Percentiles rank a stretch among this genome's conserved stretches.
phyloP scores from a whole-genome alignment of 2,888 invertebrate genomes.

The Napeogenes sylphis region DNA sequence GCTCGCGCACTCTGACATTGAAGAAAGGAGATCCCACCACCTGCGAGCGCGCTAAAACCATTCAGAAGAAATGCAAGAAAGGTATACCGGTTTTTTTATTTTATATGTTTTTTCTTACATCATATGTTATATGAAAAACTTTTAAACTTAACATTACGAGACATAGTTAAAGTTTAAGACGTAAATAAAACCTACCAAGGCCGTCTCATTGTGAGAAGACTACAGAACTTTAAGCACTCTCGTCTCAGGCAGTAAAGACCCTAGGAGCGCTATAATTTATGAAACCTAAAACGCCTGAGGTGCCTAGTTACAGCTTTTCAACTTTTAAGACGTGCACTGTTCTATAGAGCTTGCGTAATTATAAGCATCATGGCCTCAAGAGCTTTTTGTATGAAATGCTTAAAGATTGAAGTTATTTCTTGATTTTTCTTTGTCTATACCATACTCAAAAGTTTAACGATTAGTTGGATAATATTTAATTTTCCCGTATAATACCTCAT shows the following conservation, averaged over 20 bases:
- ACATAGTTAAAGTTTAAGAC: not conserved
- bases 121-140: too few species aligned
- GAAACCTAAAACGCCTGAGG: conserved; percentile 1
- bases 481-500: too few species aligned
- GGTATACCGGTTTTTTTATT: conserved; percentile 65
- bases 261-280: conserved; percentile 4
- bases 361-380: not conserved
- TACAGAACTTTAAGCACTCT: conserved; percentile 3
- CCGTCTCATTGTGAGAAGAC: conserved; percentile 1
- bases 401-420: too few species aligned
- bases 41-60: conserved; percentile 90
- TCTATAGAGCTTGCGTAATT: not conserved
- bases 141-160: not conserved
- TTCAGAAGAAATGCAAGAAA: conserved; percentile 95
- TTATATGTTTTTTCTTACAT: too few species aligned
- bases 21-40: conserved; percentile 89
- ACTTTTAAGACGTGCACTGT: not conserved
- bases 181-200: conserved; percentile 6
- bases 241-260: not conserved
- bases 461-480: too few species aligned
- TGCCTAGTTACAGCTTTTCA: conserved; percentile 5
- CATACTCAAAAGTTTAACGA: too few species aligned
- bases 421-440: too few species aligned
- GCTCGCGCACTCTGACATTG: conserved; percentile 88
- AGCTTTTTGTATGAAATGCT: not conserved